A percentile compares a stretch with the other conserved stretches of the same genome.
Conservation (phyloP, 2,888 invertebrate species). For the Caenorhabditis zanzibari region DNA sequence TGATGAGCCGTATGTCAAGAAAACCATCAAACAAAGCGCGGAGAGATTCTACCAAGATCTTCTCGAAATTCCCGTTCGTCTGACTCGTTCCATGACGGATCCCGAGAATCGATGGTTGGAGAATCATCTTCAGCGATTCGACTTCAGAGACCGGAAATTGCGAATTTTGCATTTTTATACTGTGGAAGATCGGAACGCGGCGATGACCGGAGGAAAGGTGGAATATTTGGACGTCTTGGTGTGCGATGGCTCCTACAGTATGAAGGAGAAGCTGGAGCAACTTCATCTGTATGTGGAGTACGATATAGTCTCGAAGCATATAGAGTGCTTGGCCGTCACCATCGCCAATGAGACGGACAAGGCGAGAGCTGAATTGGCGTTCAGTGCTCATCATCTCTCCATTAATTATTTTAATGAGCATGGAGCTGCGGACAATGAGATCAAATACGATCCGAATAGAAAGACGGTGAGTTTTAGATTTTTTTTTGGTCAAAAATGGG, state of each 20-base stretch:
- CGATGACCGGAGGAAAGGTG: no score
- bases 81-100: neutral
- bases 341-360: neutral
- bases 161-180: neutral
- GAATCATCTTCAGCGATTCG: neutral
- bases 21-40: neutral
- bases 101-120: slow-evolving; percentile 10
- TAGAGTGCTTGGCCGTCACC: neutral
- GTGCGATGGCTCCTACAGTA: neutral
- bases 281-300: neutral
- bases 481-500: neutral
- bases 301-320: neutral
- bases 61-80: neutral
- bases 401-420: neutral
- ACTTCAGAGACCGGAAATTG: neutral
- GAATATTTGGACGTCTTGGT: neutral
- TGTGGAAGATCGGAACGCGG: neutral
- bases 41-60: neutral
- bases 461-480: neutral
- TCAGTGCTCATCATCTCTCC: neutral
- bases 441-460: neutral
- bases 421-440: neutral
- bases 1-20: neutral
- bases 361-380: neutral
- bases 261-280: neutral